Evolutionary conservation across 2,888 invertebrate genomes (phyloP).

Genomic region (Bombylius discolor): DNA sequence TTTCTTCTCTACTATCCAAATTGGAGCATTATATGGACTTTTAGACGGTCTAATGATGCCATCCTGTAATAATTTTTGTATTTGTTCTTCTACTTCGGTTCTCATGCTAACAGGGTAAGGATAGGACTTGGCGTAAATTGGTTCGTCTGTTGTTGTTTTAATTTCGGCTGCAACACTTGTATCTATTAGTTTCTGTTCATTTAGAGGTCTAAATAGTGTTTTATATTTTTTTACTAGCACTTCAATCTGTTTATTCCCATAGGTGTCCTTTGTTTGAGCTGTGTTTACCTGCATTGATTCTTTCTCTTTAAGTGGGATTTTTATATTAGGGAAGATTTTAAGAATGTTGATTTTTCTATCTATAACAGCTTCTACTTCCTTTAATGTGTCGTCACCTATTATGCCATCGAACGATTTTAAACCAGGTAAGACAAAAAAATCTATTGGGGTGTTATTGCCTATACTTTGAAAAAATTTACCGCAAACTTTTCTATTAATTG

Average conservation of each 20-base stretch:
- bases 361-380: constrained; percentile 2
- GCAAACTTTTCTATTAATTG: neutral
- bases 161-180: constrained; percentile 24
- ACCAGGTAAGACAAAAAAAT: constrained; percentile 6
- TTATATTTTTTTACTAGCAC: neutral
- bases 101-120: constrained; percentile 26
- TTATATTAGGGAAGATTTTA: neutral
- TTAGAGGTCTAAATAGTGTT: constrained; percentile 8
- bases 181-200: constrained; percentile 1
- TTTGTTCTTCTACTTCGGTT: constrained; percentile 24
- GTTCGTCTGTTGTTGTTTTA: constrained; percentile 18
- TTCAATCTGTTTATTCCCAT: neutral
- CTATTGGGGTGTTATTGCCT: neutral
- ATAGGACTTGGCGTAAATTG: constrained; percentile 25
- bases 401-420: constrained; percentile 3
- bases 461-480: neutral
- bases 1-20: constrained; percentile 19
- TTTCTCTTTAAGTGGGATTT: constrained; percentile 5
- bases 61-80: constrained; percentile 21
- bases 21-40: constrained; percentile 19
- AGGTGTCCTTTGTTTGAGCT: neutral
- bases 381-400: constrained; percentile 3
- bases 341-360: constrained; percentile 1
- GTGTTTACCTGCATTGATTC: neutral
- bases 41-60: constrained; percentile 21